Evolutionary conservation across 64 coral and sea anemone genomes (phyloP), one percentile per base, ranked within the genome.

Genomic region (Pocillopora damicornis): DNA sequence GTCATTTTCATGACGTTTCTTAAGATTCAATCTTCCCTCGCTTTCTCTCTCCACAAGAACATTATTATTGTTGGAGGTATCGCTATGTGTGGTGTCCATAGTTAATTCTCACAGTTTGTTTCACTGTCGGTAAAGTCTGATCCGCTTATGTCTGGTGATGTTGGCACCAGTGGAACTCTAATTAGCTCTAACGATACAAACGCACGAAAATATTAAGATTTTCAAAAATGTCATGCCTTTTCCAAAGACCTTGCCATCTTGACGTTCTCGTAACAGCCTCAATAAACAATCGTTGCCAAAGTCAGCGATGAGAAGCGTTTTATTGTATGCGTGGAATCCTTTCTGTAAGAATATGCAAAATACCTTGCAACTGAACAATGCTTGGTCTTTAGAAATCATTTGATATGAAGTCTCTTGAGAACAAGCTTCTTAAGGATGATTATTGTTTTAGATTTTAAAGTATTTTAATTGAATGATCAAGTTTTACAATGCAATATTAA

Each of bases 311-410:
- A 14, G 58, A 79, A 79, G 58, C 77, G 77, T 79, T 60, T 58
- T 60, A 60, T 79, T 79, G 22, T 60, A 56, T 60, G 57, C 11
- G n/a, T 79, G 77, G n/a, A 79, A 79, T 79, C 20, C 60, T 79
- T 26, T 34, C 13, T 20, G 58, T 79, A 79, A 60, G 59, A 11
- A 60, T 58, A 79, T 79, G 77, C 77, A 79, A 79, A 79, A 25
- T 1, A 11, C n/a, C 20, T 12, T 60, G 58, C 58, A 13, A 4
- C 10, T 25, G 30, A 56, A 79, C 77, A 79, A 79, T 79, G 58
- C 57, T 11, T 60, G 77, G 16, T 51, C 60, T 60, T 60, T 11
- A 79, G 13, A 34, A 59, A 79, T 14, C 57, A 2, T 2, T 59
- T 60, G 51, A 79, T 60, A 79, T 26, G 58, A 79, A 7, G 11